phyloP scores from a whole-genome alignment of 1,140 invertebrate species.

The Aphis gossypii region DNA sequence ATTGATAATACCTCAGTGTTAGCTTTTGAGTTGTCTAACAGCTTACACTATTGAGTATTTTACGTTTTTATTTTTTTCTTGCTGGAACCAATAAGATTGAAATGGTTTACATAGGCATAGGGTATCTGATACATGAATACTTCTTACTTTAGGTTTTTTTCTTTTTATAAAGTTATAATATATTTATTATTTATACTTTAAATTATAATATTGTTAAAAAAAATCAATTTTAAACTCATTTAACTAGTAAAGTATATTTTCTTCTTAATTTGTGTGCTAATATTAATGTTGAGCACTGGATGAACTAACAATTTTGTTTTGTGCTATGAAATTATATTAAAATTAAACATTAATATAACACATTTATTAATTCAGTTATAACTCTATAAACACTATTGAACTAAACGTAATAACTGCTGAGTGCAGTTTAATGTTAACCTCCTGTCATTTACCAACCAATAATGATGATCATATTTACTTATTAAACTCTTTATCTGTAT shows the following conservation, averaged over 20 bases:
- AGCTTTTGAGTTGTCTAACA: neutral
- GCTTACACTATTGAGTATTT: neutral
- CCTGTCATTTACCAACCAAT: too few relatives aligned
- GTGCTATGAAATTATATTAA: too few relatives aligned
- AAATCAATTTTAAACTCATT: too few relatives aligned
- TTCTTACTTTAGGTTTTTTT: neutral
- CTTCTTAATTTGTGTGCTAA: neutral
- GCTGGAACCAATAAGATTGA: neutral
- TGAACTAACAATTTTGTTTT: neutral
- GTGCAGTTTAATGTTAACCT: too few relatives aligned
- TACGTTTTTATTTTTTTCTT: neutral
- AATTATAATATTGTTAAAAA: neutral
- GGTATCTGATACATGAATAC: neutral
- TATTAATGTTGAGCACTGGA: neutral
- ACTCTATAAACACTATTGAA: too few relatives aligned
- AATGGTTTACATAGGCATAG: neutral
- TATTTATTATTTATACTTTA: neutral
- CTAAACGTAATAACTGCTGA: too few relatives aligned
- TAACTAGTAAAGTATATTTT: neutral
- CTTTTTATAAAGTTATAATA: neutral
- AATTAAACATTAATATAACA: too few relatives aligned
- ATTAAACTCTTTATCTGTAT: too few relatives aligned
- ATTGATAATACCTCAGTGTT: neutral
- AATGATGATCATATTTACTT: too few relatives aligned
- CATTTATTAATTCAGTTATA: too few relatives aligned